Percentiles rank a stretch among this genome's conserved stretches.
Evolutionary conservation across 2,797 vertebrate genomes (phyloP).

Genomic region (Mus caroli): DNA sequence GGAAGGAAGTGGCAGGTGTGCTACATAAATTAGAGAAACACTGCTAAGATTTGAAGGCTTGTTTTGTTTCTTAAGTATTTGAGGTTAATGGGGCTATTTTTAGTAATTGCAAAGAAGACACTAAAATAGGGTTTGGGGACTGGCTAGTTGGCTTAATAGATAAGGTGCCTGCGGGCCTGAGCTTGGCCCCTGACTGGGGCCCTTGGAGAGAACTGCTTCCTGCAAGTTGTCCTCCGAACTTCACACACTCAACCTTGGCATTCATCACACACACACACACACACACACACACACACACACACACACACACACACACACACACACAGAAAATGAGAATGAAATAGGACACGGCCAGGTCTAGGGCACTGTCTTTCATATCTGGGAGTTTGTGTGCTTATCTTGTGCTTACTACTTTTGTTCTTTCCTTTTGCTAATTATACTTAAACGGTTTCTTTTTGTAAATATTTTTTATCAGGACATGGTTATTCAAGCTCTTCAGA

Average conservation of each 20-base stretch:
- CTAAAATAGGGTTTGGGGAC: neutral
- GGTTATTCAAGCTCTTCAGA: slow-evolving; percentile 92
- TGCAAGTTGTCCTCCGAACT: neutral
- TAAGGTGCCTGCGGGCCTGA: neutral
- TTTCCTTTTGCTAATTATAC: slow-evolving; percentile 57
- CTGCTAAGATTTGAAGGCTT: slow-evolving; percentile 53
- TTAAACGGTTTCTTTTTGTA: slow-evolving; percentile 63
- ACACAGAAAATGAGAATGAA: neutral
- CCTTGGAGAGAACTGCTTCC: neutral
- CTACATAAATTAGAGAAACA: slow-evolving; percentile 40
- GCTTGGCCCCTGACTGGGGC: neutral
- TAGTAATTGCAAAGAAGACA: slow-evolving; percentile 28
- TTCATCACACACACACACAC: neutral
- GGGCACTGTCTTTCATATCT: slow-evolving; percentile 41
- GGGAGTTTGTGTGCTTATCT: slow-evolving; percentile 14
- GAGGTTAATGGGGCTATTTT: slow-evolving; percentile 31
- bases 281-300: neutral
- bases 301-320: too few relatives aligned
- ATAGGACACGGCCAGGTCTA: neutral
- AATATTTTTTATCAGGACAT: slow-evolving; percentile 90
- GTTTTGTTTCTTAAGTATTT: slow-evolving; percentile 59
- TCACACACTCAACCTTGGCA: neutral
- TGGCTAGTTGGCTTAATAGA: neutral
- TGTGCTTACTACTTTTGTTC: neutral
- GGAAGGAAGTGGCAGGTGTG: slow-evolving; percentile 11